A percentile compares a stretch with the other conserved stretches of the same genome.
Conservation (phyloP, 2,797 vertebrate genomes). For the Pseudochirops corinnae region DNA sequence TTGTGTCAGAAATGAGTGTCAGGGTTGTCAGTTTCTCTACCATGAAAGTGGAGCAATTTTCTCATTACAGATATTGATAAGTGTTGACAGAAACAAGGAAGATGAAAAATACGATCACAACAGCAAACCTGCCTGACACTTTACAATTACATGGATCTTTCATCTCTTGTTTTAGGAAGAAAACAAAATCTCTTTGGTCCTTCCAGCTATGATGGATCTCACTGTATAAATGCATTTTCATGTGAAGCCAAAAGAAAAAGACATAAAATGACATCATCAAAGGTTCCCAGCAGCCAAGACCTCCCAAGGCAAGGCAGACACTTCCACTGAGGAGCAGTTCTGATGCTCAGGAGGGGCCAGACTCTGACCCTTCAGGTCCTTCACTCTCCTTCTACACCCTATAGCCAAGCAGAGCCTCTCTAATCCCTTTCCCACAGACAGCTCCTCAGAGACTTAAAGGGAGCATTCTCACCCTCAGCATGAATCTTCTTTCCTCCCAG, state of each 20-base stretch:
- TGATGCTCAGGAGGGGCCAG: neutral
- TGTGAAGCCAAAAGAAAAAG: neutral
- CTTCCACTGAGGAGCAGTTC: neutral
- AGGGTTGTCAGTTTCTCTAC: neutral
- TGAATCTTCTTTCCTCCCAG: neutral
- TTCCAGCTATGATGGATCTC: constrained; percentile 26
- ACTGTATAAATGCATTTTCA: constrained; percentile 2
- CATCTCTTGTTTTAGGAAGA: constrained; percentile 10
- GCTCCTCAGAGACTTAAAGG: neutral
- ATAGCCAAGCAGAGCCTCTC: neutral
- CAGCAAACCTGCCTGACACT: neutral
- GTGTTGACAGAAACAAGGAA: constrained; percentile 10
- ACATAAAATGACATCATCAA: neutral
- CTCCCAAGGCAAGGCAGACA: neutral
- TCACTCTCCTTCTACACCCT: neutral
- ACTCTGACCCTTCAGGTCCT: neutral
- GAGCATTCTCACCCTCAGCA: neutral
- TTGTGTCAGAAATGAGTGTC: neutral
- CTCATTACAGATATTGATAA: neutral
- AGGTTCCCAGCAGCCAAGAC: neutral
- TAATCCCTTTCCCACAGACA: neutral
- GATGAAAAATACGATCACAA: neutral
- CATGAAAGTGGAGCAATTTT: neutral
- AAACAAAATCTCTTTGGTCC: constrained; percentile 24
- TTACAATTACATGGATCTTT: constrained; percentile 4